Base-by-base conservation (phyloP, 1,140 invertebrate species). In the Subanguina moxae region DNA sequence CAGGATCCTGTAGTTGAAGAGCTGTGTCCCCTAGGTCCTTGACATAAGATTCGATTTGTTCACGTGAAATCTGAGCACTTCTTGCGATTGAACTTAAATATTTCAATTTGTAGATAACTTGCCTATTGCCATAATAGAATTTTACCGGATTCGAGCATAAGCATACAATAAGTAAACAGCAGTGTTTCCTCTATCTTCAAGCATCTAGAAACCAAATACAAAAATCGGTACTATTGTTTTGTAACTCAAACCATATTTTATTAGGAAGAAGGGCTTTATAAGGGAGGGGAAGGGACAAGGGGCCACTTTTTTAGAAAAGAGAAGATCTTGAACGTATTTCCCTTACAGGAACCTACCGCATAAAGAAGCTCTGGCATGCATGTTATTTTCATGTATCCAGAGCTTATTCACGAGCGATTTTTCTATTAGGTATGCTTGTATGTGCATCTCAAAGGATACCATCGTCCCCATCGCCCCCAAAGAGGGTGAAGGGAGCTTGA, bases 181-280 rank as follows among this genome's bases (percentile, higher is more conserved):
- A 5, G 96, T 99, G 80, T 99, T 99, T 1, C 96, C 96, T 83
- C 91, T 90, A 83, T 98, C 95, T 78, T 99, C 94, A 38, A 99
- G 86, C 96, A 99, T 99, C 87, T 91, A 78, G 59, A 80, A 81
- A 62, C 62, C 30, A 67, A 13, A 27, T 48, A 25, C 38, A 32
- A 71, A 72, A 62, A 62, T 42, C 30, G 28, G 9, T 0, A 0
- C 17, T 7, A 25, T 3, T 25, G 27, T 0, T 19, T 28, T 25
- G 38, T 23, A 45, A 13, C 11, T 45, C 43, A 45, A 11, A n/a
- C 11, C n/a, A n/a, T n/a, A 45, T n/a, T 19, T 21, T 11, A 42
- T 19, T 11, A 11, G 57, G 19, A n/a, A n/a, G n/a, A n/a, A n/a
- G n/a, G n/a, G n/a, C n/a, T n/a, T n/a, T n/a, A n/a, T n/a, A n/a